Evolutionary conservation across 2,888 invertebrate genomes (phyloP), one percentile per base, ranked within the genome.

Genomic region (Mythimna loreyi): DNA sequence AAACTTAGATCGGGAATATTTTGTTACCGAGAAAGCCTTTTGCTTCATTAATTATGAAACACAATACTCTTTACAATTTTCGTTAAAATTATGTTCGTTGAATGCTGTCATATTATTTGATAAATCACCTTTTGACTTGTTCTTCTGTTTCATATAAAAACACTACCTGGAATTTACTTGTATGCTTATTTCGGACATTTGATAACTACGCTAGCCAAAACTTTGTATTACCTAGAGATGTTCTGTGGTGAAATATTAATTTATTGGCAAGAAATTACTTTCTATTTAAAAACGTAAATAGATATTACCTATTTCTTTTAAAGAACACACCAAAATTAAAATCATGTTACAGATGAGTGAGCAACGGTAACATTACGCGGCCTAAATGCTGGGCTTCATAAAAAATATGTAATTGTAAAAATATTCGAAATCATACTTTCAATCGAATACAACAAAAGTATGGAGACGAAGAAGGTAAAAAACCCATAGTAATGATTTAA

Each of bases 41-140:
- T 93, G 94, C 92, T 96, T 96, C 96, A 96, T 96, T 96, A 96
- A 96, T 96, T 95, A 95, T 95, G 93, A 92, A 95, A 95, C 94
- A 96, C 92, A 96, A 96, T 95, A 94, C 91, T 88, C 92, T 92
- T 89, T 92, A 91, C 92, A 94, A 92, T 93, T 93, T 94, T 89
- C 85, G 90, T 92, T 92, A 94, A 89, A 95, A 92, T 94, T 94
- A 94, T 93, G 88, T 88, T 90, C 91, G 87, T 89, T 89, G 91
- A 91, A 91, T 85, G 90, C 92, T 94, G 94, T 95, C 95, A 94
- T 92, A 92, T 91, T 86, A 90, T 90, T 92, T 95, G 95, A 96
- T 94, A 92, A 92, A 96, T 96, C 87, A 89, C 87, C 78, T 77
- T 80, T 85, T 72, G 55, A 61, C 72, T 66, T 72, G 84, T 86